phyloP scores from a whole-genome alignment of 2,797 vertebrate genomes.

The Rhinatrema bivittatum region DNA sequence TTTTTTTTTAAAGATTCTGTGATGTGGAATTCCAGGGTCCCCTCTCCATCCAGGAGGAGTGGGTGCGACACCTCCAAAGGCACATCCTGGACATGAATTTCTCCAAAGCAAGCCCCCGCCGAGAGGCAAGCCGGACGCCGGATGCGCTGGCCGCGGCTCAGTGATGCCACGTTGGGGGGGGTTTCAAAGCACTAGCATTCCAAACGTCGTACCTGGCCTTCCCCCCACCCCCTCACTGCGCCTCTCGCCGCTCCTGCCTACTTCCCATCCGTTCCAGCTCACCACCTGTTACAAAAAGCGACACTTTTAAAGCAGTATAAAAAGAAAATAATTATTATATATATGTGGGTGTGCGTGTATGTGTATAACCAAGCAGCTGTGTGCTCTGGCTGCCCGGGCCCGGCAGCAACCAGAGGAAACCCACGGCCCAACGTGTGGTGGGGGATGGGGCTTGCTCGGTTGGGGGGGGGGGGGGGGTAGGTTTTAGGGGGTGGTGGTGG shows the following conservation, averaged over 20 bases:
- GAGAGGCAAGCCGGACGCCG: slow-evolving; percentile 41
- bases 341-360: too few relatives aligned
- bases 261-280: not conserved
- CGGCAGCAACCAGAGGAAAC: too few relatives aligned
- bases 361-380: too few relatives aligned
- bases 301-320: too few relatives aligned
- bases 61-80: slow-evolving; percentile 90
- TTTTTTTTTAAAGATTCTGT: slow-evolving; percentile 71
- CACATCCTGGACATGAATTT: slow-evolving; percentile 95
- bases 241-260: not conserved
- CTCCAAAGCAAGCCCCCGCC: slow-evolving; percentile 59
- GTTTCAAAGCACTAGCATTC: slow-evolving; percentile 12
- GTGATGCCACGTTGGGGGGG: slow-evolving; percentile 35
- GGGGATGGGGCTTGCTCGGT: too few relatives aligned
- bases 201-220: slow-evolving; percentile 3
- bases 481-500: too few relatives aligned
- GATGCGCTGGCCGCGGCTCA: slow-evolving; percentile 43
- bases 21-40: slow-evolving; percentile 93
- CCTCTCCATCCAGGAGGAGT: slow-evolving; percentile 90
- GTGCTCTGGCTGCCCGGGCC: too few relatives aligned
- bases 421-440: too few relatives aligned
- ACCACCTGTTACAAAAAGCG: too few relatives aligned
- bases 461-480: too few relatives aligned
- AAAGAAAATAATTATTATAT: not conserved
- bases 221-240: not conserved